These are phyloP conservation scores for Magallana angulata DNA, from an alignment of 1,140 invertebrate species.

Conservation along the genomic window DNA sequence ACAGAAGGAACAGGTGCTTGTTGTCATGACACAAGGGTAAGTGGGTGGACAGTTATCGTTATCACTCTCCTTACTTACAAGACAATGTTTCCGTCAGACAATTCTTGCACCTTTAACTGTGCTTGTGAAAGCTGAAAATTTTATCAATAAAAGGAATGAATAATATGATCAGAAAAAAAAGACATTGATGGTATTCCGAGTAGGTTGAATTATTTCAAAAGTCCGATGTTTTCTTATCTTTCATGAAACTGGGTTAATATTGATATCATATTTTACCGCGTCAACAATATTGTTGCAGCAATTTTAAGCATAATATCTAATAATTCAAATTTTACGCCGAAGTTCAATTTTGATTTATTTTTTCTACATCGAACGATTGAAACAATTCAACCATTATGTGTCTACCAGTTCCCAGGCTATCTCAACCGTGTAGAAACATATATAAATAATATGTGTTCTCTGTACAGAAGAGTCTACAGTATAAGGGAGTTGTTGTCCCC, in stretches of 20 bases:
- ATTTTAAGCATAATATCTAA: not conserved
- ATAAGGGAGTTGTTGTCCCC: not conserved
- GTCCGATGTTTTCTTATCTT: too few relatives aligned
- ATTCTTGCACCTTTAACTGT: not conserved
- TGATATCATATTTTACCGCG: too few relatives aligned
- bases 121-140: conserved; percentile 11
- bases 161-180: too few relatives aligned
- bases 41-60: not conserved
- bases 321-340: not conserved
- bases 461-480: not conserved
- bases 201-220: too few relatives aligned
- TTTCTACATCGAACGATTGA: too few relatives aligned
- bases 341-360: too few relatives aligned
- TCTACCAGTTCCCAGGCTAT: not conserved
- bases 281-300: not conserved
- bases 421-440: not conserved
- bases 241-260: too few relatives aligned
- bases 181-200: too few relatives aligned
- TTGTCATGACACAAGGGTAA: not conserved
- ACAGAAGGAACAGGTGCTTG: not conserved
- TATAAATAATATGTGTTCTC: not conserved
- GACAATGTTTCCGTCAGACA: conserved; percentile 5
- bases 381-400: not conserved
- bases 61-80: conserved; percentile 34
- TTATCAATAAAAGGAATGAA: not conserved